Evolutionary conservation across 1,140 invertebrate species (phyloP).

Genomic region (Halyomorpha halys): DNA sequence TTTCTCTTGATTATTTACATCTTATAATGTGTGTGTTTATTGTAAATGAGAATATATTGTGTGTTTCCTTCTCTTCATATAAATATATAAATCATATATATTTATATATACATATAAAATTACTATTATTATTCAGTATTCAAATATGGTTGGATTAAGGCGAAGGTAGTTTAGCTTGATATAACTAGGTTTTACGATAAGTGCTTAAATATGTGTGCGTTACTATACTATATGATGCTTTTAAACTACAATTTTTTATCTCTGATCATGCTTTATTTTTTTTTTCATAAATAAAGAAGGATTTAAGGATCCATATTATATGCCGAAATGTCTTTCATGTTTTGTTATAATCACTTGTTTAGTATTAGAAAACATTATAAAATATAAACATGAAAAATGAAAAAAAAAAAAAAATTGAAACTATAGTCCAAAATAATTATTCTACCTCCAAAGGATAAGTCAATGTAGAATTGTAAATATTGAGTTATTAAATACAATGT

Average conservation of each 20-base stretch:
- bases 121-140: slow-evolving; percentile 6
- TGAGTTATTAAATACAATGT: slow-evolving; percentile 1
- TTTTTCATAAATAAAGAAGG: slow-evolving; percentile 2
- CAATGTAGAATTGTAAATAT: slow-evolving; percentile 7
- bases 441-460: slow-evolving; percentile 18
- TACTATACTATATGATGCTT: slow-evolving; percentile 3
- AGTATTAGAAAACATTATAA: neutral
- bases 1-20: neutral
- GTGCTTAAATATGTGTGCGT: slow-evolving; percentile 10
- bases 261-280: neutral
- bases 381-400: slow-evolving; percentile 1
- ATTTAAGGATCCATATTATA: slow-evolving; percentile 11
- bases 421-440: slow-evolving; percentile 13
- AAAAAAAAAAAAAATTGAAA: slow-evolving; percentile 5
- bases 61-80: neutral
- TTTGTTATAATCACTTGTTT: slow-evolving; percentile 9
- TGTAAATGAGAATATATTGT: neutral
- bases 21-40: neutral
- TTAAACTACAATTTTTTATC: slow-evolving; percentile 8
- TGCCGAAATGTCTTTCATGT: slow-evolving; percentile 17
- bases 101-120: neutral
- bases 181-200: slow-evolving; percentile 9
- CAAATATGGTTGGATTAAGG: neutral
- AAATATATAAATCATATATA: neutral
- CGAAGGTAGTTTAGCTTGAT: slow-evolving; percentile 4